Conservation (phyloP, 2,797 vertebrate genomes). For the Caiman crocodilus region DNA sequence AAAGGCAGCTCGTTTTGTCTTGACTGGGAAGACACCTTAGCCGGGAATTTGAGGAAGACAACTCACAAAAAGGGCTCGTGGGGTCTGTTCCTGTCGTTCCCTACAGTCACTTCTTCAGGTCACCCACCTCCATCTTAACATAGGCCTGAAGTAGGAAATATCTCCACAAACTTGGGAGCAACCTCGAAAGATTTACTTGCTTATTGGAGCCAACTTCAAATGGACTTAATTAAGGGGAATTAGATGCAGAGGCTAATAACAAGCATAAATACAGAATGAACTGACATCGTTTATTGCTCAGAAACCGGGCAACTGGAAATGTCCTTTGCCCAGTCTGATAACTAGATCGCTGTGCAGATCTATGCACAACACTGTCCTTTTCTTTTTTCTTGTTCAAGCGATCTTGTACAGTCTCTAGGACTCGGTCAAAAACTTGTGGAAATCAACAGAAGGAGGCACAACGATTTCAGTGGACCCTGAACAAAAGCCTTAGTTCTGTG, state of each 20-base stretch:
- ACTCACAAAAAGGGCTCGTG: background rate
- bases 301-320: background rate
- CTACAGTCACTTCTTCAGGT: background rate
- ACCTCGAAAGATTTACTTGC: background rate
- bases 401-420: accelerated
- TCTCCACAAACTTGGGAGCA: background rate
- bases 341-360: too few relatives aligned
- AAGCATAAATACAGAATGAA: accelerated
- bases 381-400: accelerated
- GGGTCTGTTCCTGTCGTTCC: accelerated
- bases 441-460: accelerated
- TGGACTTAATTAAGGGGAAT: accelerated
- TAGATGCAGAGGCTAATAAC: accelerated
- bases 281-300: accelerated
- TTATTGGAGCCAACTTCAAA: background rate
- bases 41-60: background rate
- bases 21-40: background rate
- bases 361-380: background rate
- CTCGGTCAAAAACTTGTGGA: accelerated
- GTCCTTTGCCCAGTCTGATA: accelerated
- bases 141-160: background rate
- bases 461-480: accelerated
- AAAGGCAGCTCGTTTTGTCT: background rate
- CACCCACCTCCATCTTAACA: background rate
- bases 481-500: accelerated